A percentile compares a stretch with the other conserved stretches of the same genome.
Conservation (phyloP, 2,797 vertebrate species). For the Phyllotis vaccarum region DNA sequence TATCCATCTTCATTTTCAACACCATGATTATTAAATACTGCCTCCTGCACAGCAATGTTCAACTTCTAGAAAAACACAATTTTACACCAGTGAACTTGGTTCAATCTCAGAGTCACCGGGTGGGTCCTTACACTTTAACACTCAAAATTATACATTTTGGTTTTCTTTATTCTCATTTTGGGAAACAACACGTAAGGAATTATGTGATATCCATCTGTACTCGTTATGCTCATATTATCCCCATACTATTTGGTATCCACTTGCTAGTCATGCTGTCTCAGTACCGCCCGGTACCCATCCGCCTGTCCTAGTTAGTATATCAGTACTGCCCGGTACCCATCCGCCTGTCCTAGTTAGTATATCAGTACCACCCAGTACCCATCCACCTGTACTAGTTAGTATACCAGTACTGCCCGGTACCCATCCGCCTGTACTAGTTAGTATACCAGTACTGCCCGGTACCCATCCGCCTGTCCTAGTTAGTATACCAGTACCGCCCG, state of each 20-base stretch:
- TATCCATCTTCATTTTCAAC: neutral
- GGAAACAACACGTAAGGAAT: neutral
- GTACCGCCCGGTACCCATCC: neutral
- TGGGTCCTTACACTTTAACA: slow-evolving; percentile 31
- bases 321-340: neutral
- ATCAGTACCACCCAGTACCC: neutral
- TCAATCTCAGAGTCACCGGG: slow-evolving; percentile 20
- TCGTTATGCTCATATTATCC: neutral
- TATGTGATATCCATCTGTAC: neutral
- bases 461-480: too few species aligned
- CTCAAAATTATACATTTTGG: slow-evolving; percentile 43
- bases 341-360: neutral
- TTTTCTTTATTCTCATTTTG: slow-evolving; percentile 40
- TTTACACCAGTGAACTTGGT: neutral
- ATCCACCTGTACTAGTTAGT: neutral
- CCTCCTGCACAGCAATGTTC: neutral
- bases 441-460: too few species aligned
- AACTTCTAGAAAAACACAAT: neutral
- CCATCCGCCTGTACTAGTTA: neutral
- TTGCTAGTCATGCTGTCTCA: neutral
- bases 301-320: neutral
- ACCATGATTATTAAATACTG: slow-evolving; percentile 34
- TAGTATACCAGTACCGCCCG: too few species aligned
- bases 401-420: neutral
- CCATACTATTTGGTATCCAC: neutral